phyloP scores from a whole-genome alignment of 2,888 invertebrate genomes.

The Macaria liturata region DNA sequence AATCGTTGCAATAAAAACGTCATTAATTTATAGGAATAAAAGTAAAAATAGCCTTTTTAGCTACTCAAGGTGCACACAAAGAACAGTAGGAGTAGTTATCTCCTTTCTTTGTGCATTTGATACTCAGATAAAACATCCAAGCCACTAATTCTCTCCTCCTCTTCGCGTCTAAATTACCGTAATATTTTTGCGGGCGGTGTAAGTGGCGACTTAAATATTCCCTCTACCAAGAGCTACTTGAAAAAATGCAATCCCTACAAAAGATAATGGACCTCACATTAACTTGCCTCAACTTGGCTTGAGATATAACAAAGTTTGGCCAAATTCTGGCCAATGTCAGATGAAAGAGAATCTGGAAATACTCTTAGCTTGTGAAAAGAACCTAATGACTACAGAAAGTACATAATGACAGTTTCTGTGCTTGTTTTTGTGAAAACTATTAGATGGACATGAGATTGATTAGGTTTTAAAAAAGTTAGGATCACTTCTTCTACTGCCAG shows the following conservation, averaged over 20 bases:
- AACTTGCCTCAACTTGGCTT: conserved; percentile 8
- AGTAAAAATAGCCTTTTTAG: too few relatives aligned
- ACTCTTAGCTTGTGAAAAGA: too few relatives aligned
- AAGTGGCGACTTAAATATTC: conserved; percentile 68
- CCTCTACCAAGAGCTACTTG: conserved; percentile 40
- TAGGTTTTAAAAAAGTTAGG: too few relatives aligned
- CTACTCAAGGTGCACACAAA: too few relatives aligned
- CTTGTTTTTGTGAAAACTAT: too few relatives aligned
- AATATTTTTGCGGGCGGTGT: conserved; percentile 66
- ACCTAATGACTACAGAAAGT: too few relatives aligned
- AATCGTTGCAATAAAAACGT: too few relatives aligned
- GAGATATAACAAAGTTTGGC: conserved; percentile 17
- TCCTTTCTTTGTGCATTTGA: neutral
- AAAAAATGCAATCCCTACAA: conserved; percentile 43
- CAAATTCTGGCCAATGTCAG: neutral
- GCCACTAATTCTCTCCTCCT: conserved; percentile 42
- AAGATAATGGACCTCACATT: conserved; percentile 19
- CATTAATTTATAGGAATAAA: too few relatives aligned
- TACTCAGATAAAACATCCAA: conserved; percentile 1
- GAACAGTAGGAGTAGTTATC: too few relatives aligned
- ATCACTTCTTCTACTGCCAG: too few relatives aligned
- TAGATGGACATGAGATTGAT: too few relatives aligned
- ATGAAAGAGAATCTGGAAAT: neutral
- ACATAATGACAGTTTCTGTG: too few relatives aligned
- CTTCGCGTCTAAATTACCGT: conserved; percentile 56